A percentile compares a stretch with the other conserved stretches of the same genome.
Conservation (phyloP, 1,140 invertebrate species). For the Latrodectus geometricus region DNA sequence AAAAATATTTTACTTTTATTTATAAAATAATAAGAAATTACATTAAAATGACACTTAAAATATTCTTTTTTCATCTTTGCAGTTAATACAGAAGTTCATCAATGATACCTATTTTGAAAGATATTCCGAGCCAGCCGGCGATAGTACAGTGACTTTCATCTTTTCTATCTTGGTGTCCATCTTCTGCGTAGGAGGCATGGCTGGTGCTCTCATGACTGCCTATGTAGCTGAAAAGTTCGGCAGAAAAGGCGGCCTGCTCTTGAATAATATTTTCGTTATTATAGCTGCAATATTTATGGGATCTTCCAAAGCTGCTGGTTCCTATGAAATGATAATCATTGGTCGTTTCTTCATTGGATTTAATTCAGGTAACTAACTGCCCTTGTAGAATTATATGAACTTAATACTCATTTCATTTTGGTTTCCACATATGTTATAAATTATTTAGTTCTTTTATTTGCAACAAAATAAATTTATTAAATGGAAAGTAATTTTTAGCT, state of each 20-base stretch:
- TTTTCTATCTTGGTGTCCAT: conserved; percentile 85
- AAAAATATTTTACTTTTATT: too few species aligned
- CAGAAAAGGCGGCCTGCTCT: conserved; percentile 81
- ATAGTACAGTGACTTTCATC: conserved; percentile 66
- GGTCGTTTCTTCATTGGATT: conserved; percentile 86
- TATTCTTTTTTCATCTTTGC: neutral
- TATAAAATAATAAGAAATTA: too few species aligned
- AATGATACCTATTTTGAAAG: conserved; percentile 74
- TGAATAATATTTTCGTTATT: conserved; percentile 85
- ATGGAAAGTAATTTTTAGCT: too few species aligned
- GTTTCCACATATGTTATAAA: too few species aligned
- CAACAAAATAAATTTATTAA: too few species aligned
- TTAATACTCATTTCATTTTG: too few species aligned
- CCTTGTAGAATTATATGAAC: too few species aligned
- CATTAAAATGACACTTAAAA: too few species aligned
- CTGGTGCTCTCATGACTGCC: conserved; percentile 85
- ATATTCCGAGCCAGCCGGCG: conserved; percentile 67
- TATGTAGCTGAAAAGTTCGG: conserved; percentile 82
- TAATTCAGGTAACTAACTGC: conserved; percentile 75
- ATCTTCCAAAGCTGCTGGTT: conserved; percentile 71
- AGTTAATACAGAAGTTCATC: conserved; percentile 82
- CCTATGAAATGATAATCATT: conserved; percentile 81
- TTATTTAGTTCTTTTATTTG: too few species aligned
- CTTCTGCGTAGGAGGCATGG: conserved; percentile 91
- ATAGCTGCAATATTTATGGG: conserved; percentile 75